Percentiles rank a stretch among this genome's conserved stretches.
These are phyloP conservation scores for Crypturellus undulatus DNA, from an alignment of 2,113 vertebrate species.

Conservation along the genomic window DNA sequence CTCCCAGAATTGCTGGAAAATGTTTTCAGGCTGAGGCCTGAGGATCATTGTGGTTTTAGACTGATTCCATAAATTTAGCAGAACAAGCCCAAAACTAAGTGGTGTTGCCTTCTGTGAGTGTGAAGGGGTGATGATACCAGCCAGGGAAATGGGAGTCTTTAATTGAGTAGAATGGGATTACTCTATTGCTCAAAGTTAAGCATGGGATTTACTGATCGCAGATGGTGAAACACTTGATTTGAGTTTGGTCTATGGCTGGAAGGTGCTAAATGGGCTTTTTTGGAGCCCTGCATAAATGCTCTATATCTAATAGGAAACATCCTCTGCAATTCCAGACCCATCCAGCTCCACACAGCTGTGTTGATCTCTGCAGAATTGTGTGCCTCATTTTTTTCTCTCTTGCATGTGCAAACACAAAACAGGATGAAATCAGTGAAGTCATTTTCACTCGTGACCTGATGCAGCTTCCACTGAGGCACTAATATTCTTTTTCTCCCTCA, in stretches of 20 bases:
- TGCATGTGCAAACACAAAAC: not conserved
- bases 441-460: constrained; percentile 29
- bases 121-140: not conserved
- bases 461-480: constrained; percentile 12
- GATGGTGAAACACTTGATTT: not conserved
- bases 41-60: not conserved
- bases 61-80: not conserved
- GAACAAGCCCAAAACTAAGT: not conserved
- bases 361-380: not conserved
- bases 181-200: not conserved
- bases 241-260: not conserved
- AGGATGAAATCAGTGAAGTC: constrained; percentile 10
- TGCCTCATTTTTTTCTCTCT: fast-evolving
- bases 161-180: not conserved
- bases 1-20: not conserved
- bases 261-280: not conserved
- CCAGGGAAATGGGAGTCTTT: not conserved
- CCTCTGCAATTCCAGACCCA: not conserved
- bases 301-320: not conserved
- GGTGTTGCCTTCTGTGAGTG: not conserved
- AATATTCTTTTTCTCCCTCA: constrained; percentile 6
- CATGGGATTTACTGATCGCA: not conserved
- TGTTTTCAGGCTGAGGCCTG: not conserved
- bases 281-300: not conserved
- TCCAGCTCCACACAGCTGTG: fast-evolving